These are phyloP conservation scores for Helicoverpa assulta DNA, from an alignment of 2,888 invertebrate genomes.

Conservation along the genomic window DNA sequence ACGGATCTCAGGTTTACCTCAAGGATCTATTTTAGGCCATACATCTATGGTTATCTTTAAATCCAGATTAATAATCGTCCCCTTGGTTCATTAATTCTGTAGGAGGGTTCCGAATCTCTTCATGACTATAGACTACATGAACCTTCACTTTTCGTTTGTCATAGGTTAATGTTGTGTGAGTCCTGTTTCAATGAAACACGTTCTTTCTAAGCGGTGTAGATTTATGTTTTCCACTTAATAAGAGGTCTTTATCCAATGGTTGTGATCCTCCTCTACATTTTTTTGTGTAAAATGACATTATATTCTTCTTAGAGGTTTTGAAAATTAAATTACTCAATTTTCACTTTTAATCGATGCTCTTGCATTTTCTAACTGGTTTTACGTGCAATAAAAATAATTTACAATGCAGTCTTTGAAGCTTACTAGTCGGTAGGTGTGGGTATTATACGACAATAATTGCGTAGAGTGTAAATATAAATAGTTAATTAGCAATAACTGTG, in stretches of 20 bases:
- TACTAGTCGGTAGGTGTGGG: neutral
- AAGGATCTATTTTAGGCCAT: conserved; percentile 17
- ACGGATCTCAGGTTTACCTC: conserved; percentile 7
- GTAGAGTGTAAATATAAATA: conserved; percentile 5
- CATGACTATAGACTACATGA: neutral
- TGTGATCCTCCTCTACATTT: too few species aligned
- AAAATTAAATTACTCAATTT: conserved; percentile 4
- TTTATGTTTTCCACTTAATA: too few species aligned
- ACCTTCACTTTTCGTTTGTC: neutral
- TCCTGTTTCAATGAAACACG: too few species aligned
- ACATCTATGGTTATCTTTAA: conserved; percentile 13
- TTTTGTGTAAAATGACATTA: too few species aligned
- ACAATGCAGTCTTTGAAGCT: conserved; percentile 8
- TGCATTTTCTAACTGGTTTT: conserved; percentile 19
- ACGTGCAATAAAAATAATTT: conserved; percentile 17
- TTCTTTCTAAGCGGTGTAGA: too few species aligned
- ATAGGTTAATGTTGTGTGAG: too few species aligned
- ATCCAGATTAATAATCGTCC: conserved; percentile 27
- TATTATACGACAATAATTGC: conserved; percentile 3
- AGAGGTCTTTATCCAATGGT: too few species aligned
- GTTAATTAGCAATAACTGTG: neutral
- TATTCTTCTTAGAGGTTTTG: too few species aligned
- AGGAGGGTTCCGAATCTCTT: neutral
- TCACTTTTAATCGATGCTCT: conserved; percentile 13
- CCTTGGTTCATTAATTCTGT: conserved; percentile 13